phyloP scores from a whole-genome alignment of 1,140 invertebrate species.

The Thaumetopoea pityocampa region DNA sequence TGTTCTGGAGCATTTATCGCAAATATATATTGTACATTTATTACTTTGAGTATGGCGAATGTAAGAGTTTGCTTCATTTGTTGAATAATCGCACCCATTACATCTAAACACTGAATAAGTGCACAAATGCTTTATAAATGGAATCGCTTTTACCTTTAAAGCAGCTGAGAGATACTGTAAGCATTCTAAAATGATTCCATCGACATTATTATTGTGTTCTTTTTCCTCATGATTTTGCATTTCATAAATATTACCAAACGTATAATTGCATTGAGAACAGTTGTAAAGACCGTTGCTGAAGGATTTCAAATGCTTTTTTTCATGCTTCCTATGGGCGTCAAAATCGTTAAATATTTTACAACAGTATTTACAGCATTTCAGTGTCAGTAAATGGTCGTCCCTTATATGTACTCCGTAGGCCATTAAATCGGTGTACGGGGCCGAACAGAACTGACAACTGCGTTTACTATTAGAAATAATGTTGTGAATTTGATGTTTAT shows the following conservation, averaged over 20 bases:
- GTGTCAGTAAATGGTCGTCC: slow-evolving; percentile 28
- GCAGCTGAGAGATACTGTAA: slow-evolving; percentile 35
- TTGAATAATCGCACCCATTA: slow-evolving; percentile 22
- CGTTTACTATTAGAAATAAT: not conserved
- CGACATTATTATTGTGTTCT: slow-evolving; percentile 24
- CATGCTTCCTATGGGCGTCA: slow-evolving; percentile 26
- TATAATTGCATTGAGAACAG: slow-evolving; percentile 39
- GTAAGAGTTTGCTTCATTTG: slow-evolving; percentile 22
- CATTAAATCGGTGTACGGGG: slow-evolving; percentile 22
- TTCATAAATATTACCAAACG: slow-evolving; percentile 24
- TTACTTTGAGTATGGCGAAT: slow-evolving; percentile 37
- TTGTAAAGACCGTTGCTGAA: not conserved
- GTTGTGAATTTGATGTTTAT: slow-evolving; percentile 40
- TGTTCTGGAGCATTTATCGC: slow-evolving; percentile 38
- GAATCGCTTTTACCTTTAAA: slow-evolving; percentile 39
- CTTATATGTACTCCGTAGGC: slow-evolving; percentile 39
- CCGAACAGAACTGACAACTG: slow-evolving; percentile 38
- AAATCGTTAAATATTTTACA: slow-evolving; percentile 27
- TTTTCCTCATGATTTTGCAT: slow-evolving; percentile 40
- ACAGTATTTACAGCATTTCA: slow-evolving; percentile 42
- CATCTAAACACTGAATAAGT: slow-evolving; percentile 26
- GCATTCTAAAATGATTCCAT: slow-evolving; percentile 35
- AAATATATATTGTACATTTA: slow-evolving; percentile 30
- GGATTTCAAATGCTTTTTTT: slow-evolving; percentile 32
- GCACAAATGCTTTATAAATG: slow-evolving; percentile 24